Percentiles rank a stretch among this genome's conserved stretches.
phyloP scores from a whole-genome alignment of 2,113 vertebrate genomes.

The Cebidichthys violaceus region DNA sequence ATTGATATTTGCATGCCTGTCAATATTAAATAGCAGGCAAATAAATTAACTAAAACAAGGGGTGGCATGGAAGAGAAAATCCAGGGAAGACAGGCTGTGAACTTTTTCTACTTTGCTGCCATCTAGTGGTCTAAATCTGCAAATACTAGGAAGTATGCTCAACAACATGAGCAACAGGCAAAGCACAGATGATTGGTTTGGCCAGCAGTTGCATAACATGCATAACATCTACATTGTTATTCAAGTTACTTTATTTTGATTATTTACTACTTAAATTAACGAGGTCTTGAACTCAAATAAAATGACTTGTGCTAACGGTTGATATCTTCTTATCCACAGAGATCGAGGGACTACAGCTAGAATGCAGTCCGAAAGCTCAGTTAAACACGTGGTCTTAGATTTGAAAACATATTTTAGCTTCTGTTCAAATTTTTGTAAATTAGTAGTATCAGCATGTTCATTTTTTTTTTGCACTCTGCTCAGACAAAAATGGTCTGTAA shows the following conservation, averaged over 20 bases:
- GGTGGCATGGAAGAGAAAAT: neutral
- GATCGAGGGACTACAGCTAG: neutral
- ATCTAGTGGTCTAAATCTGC: conserved; percentile 52
- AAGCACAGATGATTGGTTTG: neutral
- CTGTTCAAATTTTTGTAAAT: neutral
- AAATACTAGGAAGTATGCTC: neutral
- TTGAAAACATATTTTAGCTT: neutral
- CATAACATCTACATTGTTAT: neutral
- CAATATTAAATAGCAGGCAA: neutral
- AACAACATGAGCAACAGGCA: neutral
- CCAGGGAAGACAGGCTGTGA: neutral
- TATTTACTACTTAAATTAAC: neutral
- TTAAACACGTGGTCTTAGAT: no score
- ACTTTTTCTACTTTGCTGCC: conserved; percentile 40
- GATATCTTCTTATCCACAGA: neutral
- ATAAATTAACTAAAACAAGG: neutral
- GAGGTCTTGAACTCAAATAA: neutral
- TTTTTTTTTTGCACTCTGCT: neutral
- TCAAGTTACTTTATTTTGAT: no score
- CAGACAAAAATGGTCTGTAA: neutral
- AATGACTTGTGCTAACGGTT: neutral
- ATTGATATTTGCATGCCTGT: neutral
- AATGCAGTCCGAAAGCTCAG: no score
- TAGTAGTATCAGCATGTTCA: neutral
- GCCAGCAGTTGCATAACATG: no score